Evolutionary conservation across 2,113 vertebrate genomes (phyloP).

Genomic region (Anarhynchus alexandrinus): DNA sequence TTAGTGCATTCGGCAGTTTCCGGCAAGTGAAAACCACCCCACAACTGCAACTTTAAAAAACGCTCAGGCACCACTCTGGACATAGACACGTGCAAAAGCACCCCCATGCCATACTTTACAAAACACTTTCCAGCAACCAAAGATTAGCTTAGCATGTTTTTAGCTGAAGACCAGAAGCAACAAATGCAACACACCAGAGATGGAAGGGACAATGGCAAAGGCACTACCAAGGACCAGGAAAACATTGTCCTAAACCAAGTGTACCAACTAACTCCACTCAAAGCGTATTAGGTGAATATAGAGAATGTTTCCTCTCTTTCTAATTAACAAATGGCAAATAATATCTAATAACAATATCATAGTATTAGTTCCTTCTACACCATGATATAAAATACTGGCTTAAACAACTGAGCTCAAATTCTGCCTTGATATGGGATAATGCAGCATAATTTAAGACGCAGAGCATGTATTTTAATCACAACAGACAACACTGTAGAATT

Average conservation of each 20-base stretch:
- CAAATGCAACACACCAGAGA: neutral
- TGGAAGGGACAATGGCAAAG: neutral
- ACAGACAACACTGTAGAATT: neutral
- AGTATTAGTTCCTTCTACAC: neutral
- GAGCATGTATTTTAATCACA: neutral
- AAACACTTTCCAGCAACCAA: neutral
- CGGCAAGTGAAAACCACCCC: neutral
- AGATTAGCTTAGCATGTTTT: neutral
- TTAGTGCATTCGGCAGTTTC: neutral
- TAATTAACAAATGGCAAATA: neutral
- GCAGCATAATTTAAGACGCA: neutral
- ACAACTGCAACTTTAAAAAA: neutral
- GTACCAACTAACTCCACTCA: neutral
- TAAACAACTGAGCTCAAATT: neutral
- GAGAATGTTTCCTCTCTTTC: neutral
- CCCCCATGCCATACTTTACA: rapidly evolving
- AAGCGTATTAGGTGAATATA: neutral
- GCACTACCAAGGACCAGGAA: neutral
- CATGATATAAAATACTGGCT: neutral
- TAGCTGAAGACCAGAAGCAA: neutral
- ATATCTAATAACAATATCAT: neutral
- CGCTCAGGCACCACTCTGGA: neutral
- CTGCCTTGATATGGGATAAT: neutral
- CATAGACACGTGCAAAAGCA: neutral
- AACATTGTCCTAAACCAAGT: neutral